Percentiles rank a stretch among this genome's conserved stretches.
Evolutionary conservation across 2,888 invertebrate genomes (phyloP).

Genomic region (Pachymerium ferrugineum): DNA sequence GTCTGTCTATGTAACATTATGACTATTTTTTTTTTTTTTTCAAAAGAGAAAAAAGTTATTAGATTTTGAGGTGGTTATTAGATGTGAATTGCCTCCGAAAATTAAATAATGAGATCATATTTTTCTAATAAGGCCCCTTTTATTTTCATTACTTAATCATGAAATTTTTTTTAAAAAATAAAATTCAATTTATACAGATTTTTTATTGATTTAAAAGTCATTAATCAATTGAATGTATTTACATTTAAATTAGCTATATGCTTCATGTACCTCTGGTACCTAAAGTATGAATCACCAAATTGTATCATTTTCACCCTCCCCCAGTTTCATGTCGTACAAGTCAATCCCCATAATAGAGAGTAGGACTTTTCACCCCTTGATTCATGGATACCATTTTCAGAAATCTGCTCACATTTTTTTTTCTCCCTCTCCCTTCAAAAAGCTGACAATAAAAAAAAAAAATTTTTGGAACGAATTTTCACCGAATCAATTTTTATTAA

Average conservation of each 20-base stretch:
- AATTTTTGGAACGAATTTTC: too few species aligned
- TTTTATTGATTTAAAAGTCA: neutral
- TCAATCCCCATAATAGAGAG: constrained; percentile 8
- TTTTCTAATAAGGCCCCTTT: too few species aligned
- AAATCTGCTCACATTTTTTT: neutral
- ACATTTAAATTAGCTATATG: neutral
- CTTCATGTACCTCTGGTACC: neutral
- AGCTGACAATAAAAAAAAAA: neutral
- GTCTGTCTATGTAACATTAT: neutral
- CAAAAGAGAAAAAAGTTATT: neutral
- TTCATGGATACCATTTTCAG: neutral
- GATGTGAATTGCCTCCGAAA: too few species aligned
- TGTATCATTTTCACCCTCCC: neutral
- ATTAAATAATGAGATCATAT: too few species aligned
- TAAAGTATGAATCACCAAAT: neutral
- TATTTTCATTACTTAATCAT: too few species aligned
- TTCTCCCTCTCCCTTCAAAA: neutral
- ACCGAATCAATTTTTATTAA: too few species aligned
- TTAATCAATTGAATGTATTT: neutral
- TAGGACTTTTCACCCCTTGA: constrained; percentile 8
- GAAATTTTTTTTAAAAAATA: too few species aligned
- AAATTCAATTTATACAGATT: neutral
- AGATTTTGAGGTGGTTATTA: too few species aligned
- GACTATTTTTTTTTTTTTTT: neutral
- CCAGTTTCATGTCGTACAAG: neutral